Percentiles rank a stretch among this genome's conserved stretches.
These are phyloP conservation scores for Ibycter americanus DNA, from an alignment of 2,797 vertebrate genomes.

Conservation along the genomic window DNA sequence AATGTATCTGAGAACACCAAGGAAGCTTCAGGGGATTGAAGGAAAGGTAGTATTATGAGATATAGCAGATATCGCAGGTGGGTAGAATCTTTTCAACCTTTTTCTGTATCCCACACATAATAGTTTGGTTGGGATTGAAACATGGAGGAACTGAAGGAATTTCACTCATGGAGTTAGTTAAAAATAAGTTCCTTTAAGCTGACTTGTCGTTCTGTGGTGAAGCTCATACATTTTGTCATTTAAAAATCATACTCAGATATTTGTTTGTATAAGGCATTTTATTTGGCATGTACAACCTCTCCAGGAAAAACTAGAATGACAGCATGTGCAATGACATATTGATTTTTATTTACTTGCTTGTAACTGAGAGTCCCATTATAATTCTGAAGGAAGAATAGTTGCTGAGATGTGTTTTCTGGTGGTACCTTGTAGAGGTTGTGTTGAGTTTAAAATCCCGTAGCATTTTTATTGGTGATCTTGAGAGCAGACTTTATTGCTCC, in stretches of 20 bases:
- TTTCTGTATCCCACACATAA: neutral
- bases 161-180: neutral
- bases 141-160: neutral
- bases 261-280: neutral
- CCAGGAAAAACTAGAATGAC: neutral
- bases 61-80: neutral
- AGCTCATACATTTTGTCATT: constrained; percentile 13
- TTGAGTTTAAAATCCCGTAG: neutral
- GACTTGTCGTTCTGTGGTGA: constrained; percentile 17
- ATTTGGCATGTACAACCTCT: neutral
- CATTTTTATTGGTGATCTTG: neutral
- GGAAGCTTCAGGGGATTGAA: neutral
- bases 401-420: neutral
- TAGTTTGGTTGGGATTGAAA: neutral
- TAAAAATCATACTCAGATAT: neutral
- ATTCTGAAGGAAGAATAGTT: neutral
- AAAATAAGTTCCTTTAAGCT: constrained; percentile 30
- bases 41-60: neutral
- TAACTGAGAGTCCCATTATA: neutral
- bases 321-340: neutral
- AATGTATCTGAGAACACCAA: neutral
- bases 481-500: neutral
- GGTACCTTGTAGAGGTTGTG: neutral
- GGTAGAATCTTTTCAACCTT: neutral
- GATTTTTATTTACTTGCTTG: neutral